These are phyloP conservation scores for Xyrauchen texanus DNA, from an alignment of 2,113 vertebrate species.

Conservation along the genomic window DNA sequence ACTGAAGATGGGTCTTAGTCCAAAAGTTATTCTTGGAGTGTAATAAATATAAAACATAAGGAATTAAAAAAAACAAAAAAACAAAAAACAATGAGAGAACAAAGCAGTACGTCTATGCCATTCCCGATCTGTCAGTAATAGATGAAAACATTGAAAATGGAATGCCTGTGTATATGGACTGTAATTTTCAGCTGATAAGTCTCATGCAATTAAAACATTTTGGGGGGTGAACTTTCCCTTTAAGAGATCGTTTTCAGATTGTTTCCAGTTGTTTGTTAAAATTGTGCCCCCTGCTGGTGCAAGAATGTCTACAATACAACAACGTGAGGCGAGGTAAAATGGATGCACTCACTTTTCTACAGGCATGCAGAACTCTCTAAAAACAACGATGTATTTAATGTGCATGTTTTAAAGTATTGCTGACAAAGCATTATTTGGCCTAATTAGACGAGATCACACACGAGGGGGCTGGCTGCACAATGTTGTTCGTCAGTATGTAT, in stretches of 20 bases:
- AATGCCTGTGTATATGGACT: not conserved
- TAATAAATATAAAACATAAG: too few species aligned
- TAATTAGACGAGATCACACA: not conserved
- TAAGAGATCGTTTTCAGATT: not conserved
- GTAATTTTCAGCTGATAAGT: not conserved
- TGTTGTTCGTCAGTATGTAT: not conserved
- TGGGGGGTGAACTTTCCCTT: not conserved
- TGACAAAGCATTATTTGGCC: not conserved
- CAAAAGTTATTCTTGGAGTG: too few species aligned
- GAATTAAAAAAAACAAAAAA: too few species aligned
- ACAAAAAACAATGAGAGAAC: too few species aligned
- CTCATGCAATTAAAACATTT: too few species aligned
- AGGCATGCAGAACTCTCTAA: not conserved
- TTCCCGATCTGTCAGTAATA: not conserved
- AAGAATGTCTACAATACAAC: not conserved
- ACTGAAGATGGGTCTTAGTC: too few species aligned
- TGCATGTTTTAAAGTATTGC: not conserved
- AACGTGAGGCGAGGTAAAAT: not conserved
- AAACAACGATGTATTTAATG: not conserved
- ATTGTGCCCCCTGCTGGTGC: constrained; percentile 66
- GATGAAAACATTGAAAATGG: not conserved
- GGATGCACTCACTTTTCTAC: not conserved
- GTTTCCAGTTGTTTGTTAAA: not conserved
- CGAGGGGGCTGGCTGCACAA: not conserved
- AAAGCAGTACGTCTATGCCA: too few species aligned